Conservation (phyloP, 2,888 invertebrate genomes). For the Polyommatus iphigenia region DNA sequence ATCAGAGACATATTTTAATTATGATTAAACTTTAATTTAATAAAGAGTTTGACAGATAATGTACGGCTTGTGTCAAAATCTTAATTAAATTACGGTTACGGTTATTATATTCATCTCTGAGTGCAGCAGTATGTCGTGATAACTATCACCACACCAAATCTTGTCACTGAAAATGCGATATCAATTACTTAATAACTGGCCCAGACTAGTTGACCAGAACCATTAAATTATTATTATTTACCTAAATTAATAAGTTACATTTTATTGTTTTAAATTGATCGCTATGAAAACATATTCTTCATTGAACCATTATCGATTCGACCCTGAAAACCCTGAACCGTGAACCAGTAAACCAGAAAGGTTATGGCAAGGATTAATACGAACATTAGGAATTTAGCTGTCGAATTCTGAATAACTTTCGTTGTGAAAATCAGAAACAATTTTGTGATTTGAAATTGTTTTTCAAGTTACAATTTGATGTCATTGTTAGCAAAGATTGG, state of each 20-base stretch:
- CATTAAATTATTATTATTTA: neutral
- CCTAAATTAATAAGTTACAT: neutral
- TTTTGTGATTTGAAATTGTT: neutral
- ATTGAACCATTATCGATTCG: neutral
- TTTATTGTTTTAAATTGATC: neutral
- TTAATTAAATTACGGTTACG: no score
- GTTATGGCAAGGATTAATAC: conserved; percentile 3
- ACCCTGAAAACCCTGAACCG: neutral
- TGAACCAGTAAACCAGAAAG: conserved; percentile 1
- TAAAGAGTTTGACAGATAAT: no score
- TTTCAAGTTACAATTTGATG: neutral
- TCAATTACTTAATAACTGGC: no score
- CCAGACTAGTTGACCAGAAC: neutral
- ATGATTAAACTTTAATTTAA: no score
- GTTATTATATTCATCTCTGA: no score
- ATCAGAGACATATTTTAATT: no score
- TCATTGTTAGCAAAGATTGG: neutral
- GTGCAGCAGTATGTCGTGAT: no score
- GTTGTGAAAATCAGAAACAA: neutral
- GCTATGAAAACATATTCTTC: neutral
- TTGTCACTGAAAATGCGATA: no score
- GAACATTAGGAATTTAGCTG: neutral
- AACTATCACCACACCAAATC: no score
- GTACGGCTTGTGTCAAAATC: no score
- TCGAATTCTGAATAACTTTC: neutral